Base-by-base conservation (phyloP, 2,888 invertebrate species). In the Agonopterix subpropinquella region DNA sequence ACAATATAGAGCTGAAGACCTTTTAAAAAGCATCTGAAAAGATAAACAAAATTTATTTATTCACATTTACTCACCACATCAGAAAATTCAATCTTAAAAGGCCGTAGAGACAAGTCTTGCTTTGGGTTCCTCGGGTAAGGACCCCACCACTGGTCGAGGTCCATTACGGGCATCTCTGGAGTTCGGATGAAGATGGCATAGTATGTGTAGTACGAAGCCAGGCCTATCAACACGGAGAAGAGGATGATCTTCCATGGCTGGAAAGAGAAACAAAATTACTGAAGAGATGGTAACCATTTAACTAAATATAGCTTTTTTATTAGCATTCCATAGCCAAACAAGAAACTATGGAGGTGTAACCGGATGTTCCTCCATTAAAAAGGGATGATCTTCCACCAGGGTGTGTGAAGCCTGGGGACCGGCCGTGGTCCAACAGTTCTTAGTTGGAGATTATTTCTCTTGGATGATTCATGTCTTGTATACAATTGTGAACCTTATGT, bases 141-240 rank as follows among this genome's bases (percentile, higher is more conserved):
- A 0, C 92, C 92, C 92, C 93, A 93, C 78, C 91, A 91, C 13
- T 84, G 76, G 4, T 90, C 74, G 0, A 80, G 53, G 49, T 81
- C 69, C 5, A 80, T 8, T 39, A 67, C 43, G 0, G 83, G 84
- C 36, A 67, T 41, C 0, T 65, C 61, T 1, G 73, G 75, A 2
- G 63, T 59, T 3, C 55, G 53, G 0, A 52, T 62, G 2, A 28
- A 28, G 7, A 67, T 41, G 2, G 55, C 9, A 37, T 58, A 53
- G 43, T 68, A 70, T 0, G 61, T 48, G 55, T 67, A 69, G 45
- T 57, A 70, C 4, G 68, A 57, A 9, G 53, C 42, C 8, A 69
- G 8, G 1, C 56, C 58, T 2, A 54, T 35, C 0, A 67, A 10
- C 9, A 70, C 10, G 3, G 63, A 52, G 3, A 51, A 47, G 2